These are phyloP conservation scores for Myripristis murdjan DNA, from an alignment of 2,797 vertebrate genomes.

Conservation along the genomic window DNA sequence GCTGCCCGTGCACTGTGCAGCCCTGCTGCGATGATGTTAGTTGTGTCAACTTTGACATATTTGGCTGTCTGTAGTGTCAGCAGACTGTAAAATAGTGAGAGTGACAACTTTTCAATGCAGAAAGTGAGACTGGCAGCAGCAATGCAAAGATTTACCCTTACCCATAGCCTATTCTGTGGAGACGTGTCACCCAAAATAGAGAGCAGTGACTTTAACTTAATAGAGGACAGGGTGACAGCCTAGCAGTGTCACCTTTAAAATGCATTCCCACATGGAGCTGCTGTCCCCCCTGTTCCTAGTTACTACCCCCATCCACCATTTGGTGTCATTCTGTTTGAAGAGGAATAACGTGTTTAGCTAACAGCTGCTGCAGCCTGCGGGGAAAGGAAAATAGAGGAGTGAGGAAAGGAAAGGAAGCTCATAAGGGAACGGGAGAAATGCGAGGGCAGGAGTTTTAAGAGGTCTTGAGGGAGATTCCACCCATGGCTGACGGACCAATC, in stretches of 20 bases:
- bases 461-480: slow-evolving; percentile 4
- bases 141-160: background rate
- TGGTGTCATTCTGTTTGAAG: slow-evolving; percentile 66
- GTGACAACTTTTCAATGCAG: background rate
- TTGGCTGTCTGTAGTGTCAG: background rate
- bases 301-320: slow-evolving; percentile 59
- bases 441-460: slow-evolving; percentile 25
- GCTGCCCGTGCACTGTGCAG: no score
- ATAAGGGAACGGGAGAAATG: background rate
- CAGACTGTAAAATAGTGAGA: background rate
- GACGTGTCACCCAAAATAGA: slow-evolving; percentile 39
- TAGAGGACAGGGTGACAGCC: slow-evolving; percentile 30
- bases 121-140: background rate
- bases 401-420: background rate
- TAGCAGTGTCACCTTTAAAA: slow-evolving; percentile 68
- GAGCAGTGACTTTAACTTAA: slow-evolving; percentile 32
- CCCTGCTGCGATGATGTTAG: background rate
- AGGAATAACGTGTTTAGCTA: slow-evolving; percentile 61
- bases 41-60: slow-evolving; percentile 8
- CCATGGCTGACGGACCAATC: background rate
- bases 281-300: slow-evolving; percentile 28
- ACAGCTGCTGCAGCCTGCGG: slow-evolving; percentile 53
- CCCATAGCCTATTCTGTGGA: background rate
- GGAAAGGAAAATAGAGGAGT: slow-evolving; percentile 12
- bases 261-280: slow-evolving; percentile 58